Evolutionary conservation across 2,113 vertebrate species (phyloP), one percentile per base, ranked within the genome.

Genomic region (Megaceryle maxima): DNA sequence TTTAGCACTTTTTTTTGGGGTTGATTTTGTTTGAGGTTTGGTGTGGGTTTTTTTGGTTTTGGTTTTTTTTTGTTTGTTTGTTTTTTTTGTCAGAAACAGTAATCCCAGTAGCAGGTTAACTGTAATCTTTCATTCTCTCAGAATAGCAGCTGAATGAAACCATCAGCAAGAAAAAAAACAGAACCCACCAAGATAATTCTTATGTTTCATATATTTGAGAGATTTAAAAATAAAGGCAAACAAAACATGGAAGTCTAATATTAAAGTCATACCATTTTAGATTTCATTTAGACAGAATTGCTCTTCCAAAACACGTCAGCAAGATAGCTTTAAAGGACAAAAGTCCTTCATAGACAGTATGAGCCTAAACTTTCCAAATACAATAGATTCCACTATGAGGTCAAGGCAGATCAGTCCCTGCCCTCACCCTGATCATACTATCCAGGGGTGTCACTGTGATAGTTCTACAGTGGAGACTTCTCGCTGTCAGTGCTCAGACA

Each of bases 271-370:
- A 39, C 4, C 14, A 16, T 22, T 82, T 26, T 15, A 84, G 11
- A 19, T 18, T 79, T 41, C 53, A 10, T 29, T 31, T 56, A 56
- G 28, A 56, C 28, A 31, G 28, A 56, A 56, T 31, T 55, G 53
- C 13, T n/a, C 21, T 14, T 26, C n/a, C 44, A 81, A 84, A 62
- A 51, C 1, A 0, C 8, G 11, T 12, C 35, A 67, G 43, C 64
- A 0, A 37, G 18, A 59, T 14, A 41, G 18, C 10, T 69, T 33
- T 53, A 76, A 79, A 94, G 62, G 15, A 72, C 29, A 76, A 50
- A 72, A 4, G 7, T 59, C 28, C 46, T 74, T 59, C 24, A 21
- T 8, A 46, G 37, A 24, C 12, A 16, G 37, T 0, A 14, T 0
- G 0, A 81, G 15, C 39, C 72, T 41, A 43, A 86, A 66, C 56